Conservation (phyloP, 1,140 invertebrate genomes). For the Hycleus phaleratus region DNA sequence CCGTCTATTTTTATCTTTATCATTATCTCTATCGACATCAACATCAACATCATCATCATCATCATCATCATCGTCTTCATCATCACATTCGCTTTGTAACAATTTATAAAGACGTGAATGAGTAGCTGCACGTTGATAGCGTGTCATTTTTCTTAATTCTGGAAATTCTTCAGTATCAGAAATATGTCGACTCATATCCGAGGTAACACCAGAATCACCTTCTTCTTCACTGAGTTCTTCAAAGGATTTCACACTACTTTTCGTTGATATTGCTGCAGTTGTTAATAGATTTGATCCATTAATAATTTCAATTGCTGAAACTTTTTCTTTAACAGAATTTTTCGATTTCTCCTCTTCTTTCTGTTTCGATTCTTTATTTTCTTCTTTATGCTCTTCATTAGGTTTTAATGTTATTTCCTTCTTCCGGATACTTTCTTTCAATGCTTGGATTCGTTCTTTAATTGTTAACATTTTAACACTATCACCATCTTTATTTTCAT, state of each 20-base stretch:
- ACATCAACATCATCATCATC: constrained; percentile 35
- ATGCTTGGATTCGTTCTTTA: constrained; percentile 33
- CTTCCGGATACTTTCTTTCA: constrained; percentile 27
- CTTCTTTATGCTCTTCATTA: too few species aligned
- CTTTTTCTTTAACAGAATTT: constrained; percentile 37
- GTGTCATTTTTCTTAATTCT: constrained; percentile 48
- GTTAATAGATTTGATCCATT: constrained; percentile 1
- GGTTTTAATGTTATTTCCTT: constrained; percentile 5
- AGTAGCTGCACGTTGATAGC: constrained; percentile 61
- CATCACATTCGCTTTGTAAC: constrained; percentile 51
- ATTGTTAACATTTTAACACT: constrained; percentile 24
- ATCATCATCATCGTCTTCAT: constrained; percentile 35
- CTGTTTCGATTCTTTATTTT: constrained; percentile 3
- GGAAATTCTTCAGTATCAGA: constrained; percentile 56
- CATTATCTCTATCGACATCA: constrained; percentile 19
- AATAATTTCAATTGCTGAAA: constrained; percentile 36
- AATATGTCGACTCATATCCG: constrained; percentile 59
- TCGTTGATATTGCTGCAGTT: constrained; percentile 27
- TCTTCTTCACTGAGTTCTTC: constrained; percentile 46
- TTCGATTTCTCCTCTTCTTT: constrained; percentile 29
- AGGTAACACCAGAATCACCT: constrained; percentile 64
- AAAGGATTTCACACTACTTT: constrained; percentile 33
- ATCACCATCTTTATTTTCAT: constrained; percentile 6
- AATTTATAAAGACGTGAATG: constrained; percentile 63
- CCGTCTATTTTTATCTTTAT: constrained; percentile 10